Conservation (phyloP, 2,888 invertebrate genomes). For the Imbricaverruca yamaguchii region DNA sequence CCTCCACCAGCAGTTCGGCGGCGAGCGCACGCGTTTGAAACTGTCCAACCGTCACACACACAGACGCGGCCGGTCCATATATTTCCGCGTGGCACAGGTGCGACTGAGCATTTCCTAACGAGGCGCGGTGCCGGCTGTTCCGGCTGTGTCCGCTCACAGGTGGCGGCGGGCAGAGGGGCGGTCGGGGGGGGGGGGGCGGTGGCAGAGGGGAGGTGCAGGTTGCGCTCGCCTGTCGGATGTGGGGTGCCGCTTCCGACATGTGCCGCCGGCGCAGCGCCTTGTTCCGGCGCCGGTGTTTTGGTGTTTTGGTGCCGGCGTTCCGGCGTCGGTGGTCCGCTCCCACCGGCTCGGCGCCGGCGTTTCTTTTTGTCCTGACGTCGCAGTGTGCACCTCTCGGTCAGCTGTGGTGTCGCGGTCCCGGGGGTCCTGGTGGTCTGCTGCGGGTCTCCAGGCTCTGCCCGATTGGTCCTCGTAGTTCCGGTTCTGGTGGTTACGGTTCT, state of each 20-base stretch:
- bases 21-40: background rate
- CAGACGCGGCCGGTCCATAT: background rate
- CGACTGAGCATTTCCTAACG: slow-evolving; percentile 6
- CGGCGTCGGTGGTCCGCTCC: background rate
- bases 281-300: background rate
- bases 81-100: background rate
- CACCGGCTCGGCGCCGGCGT: background rate
- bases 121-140: background rate
- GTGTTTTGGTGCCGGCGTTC: background rate
- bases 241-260: background rate
- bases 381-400: too few relatives aligned
- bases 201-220: background rate
- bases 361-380: too few relatives aligned
- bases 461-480: too few relatives aligned
- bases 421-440: too few relatives aligned
- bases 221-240: background rate
- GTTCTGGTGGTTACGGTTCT: too few relatives aligned
- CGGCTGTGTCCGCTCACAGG: background rate
- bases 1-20: too few relatives aligned
- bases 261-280: background rate
- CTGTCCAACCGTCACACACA: background rate
- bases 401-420: too few relatives aligned
- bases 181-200: background rate
- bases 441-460: too few relatives aligned
- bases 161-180: background rate